These are phyloP conservation scores for Telenomus remus DNA, from an alignment of 1,140 invertebrate species.

Conservation along the genomic window DNA sequence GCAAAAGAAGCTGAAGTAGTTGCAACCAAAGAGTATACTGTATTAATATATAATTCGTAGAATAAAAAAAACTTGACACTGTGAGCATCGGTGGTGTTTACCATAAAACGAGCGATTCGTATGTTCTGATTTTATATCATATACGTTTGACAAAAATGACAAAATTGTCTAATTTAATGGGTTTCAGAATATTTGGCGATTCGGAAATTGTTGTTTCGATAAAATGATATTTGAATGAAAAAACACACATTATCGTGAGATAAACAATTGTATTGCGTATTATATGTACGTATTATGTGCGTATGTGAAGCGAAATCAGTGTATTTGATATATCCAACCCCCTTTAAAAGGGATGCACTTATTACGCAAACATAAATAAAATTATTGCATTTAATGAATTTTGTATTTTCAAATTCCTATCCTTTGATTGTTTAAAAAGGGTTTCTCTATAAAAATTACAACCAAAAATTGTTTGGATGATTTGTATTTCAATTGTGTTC, in stretches of 20 bases:
- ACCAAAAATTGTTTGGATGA: too few relatives aligned
- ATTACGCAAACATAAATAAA: conserved; percentile 47
- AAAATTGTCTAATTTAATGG: conserved; percentile 1
- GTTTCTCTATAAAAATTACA: too few relatives aligned
- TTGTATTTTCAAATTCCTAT: too few relatives aligned
- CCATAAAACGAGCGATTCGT: conserved; percentile 45
- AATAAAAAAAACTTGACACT: conserved; percentile 40
- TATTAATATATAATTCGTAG: conserved; percentile 50
- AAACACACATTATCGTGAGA: neutral
- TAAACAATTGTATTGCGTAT: conserved; percentile 11
- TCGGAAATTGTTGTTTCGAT: neutral
- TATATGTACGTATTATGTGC: conserved; percentile 18
- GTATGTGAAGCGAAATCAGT: conserved; percentile 30
- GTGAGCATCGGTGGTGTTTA: conserved; percentile 35
- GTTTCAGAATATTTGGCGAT: conserved; percentile 15
- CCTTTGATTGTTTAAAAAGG: too few relatives aligned
- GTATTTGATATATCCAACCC: conserved; percentile 32
- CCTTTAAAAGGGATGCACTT: conserved; percentile 39
- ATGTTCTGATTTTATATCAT: conserved; percentile 43
- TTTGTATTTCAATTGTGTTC: too few relatives aligned
- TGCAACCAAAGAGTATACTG: conserved; percentile 57
- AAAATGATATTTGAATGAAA: conserved; percentile 4
- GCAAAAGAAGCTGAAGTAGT: conserved; percentile 57
- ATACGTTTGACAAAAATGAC: conserved; percentile 15
- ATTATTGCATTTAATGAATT: conserved; percentile 47